These are phyloP conservation scores for Chironomus riparius DNA, from an alignment of 2,888 invertebrate species.

Conservation along the genomic window DNA sequence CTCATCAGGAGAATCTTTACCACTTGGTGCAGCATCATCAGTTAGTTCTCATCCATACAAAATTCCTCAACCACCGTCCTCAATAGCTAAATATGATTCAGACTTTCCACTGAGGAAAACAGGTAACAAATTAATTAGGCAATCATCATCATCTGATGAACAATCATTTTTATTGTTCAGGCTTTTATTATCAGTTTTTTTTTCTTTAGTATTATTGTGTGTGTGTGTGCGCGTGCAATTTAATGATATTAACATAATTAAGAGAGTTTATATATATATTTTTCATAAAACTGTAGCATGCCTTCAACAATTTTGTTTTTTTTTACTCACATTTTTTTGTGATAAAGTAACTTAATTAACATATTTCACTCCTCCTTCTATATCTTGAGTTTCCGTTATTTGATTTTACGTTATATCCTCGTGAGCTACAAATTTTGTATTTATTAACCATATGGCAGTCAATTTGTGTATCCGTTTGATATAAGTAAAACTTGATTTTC, in stretches of 20 bases:
- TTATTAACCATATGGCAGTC: no score
- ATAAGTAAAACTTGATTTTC: no score
- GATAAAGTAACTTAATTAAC: no score
- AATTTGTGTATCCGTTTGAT: no score
- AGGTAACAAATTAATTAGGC: constrained; percentile 50
- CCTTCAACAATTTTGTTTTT: background rate
- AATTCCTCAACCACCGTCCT: constrained; percentile 52
- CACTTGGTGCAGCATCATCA: constrained; percentile 47
- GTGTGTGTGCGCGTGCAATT: constrained; percentile 20
- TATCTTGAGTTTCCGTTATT: background rate
- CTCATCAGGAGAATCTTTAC: constrained; percentile 55
- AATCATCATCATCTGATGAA: constrained; percentile 31
- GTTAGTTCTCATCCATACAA: constrained; percentile 58
- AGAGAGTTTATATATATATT: background rate
- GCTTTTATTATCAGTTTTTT: background rate
- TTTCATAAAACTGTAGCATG: background rate
- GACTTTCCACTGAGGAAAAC: constrained; percentile 93
- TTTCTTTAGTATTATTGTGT: background rate
- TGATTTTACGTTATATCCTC: background rate
- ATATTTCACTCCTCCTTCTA: background rate
- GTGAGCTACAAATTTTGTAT: background rate
- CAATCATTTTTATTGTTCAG: constrained; percentile 9
- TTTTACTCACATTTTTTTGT: no score
- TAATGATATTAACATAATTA: constrained; percentile 22
- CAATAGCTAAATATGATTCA: constrained; percentile 44